These are phyloP conservation scores for Drosophila subpulchrella DNA, from an alignment of 1,140 invertebrate genomes.

Conservation along the genomic window DNA sequence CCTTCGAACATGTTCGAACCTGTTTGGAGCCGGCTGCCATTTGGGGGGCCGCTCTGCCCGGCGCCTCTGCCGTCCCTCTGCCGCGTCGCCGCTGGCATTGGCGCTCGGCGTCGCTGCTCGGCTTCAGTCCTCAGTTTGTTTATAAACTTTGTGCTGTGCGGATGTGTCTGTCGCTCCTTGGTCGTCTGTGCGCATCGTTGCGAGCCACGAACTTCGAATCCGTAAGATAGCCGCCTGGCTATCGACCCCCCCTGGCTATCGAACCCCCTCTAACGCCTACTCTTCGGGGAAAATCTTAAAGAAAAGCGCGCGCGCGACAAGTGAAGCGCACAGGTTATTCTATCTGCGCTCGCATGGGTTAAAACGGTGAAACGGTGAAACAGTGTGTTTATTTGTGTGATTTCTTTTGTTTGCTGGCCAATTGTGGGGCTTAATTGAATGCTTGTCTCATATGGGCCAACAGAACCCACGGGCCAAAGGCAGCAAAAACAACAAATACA, in stretches of 20 bases:
- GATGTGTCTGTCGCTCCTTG: slow-evolving; percentile 41
- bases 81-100: slow-evolving; percentile 21
- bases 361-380: slow-evolving; percentile 16
- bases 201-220: slow-evolving; percentile 9
- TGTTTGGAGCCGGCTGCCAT: slow-evolving; percentile 61
- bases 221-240: slow-evolving; percentile 7
- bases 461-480: slow-evolving; percentile 23
- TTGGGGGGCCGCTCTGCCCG: slow-evolving; percentile 35
- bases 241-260: no score
- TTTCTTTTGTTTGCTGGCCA: slow-evolving; percentile 74
- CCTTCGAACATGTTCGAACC: slow-evolving; percentile 59
- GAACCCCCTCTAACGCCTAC: not conserved
- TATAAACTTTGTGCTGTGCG: slow-evolving; percentile 64
- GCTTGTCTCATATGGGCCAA: slow-evolving; percentile 64
- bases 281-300: slow-evolving; percentile 1
- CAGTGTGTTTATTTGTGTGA: slow-evolving; percentile 53
- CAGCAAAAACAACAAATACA: not conserved
- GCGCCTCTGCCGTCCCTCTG: slow-evolving; percentile 8
- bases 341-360: slow-evolving; percentile 32
- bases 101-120: slow-evolving; percentile 15
- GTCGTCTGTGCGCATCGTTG: not conserved
- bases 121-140: slow-evolving; percentile 58
- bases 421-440: slow-evolving; percentile 76
- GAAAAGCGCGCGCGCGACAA: slow-evolving; percentile 54
- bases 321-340: slow-evolving; percentile 58